A percentile compares a stretch with the other conserved stretches of the same genome.
phyloP scores from a whole-genome alignment of 2,113 vertebrate species.

The Rhinopithecus roxellana region DNA sequence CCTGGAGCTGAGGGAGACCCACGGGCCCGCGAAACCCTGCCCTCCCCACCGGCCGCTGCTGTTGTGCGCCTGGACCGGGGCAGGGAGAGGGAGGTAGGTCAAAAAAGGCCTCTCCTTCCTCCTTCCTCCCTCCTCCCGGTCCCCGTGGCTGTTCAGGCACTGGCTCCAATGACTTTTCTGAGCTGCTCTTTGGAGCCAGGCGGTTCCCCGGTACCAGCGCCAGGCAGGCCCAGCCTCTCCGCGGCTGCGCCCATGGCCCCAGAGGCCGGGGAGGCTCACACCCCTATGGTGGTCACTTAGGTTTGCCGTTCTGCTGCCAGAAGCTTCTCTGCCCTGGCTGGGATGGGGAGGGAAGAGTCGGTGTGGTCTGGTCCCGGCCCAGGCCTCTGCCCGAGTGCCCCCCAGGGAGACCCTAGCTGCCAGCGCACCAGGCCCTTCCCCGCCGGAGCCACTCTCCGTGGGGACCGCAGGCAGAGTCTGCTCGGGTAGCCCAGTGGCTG shows the following conservation, averaged over 20 bases:
- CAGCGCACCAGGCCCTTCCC: background rate
- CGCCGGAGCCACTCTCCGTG: no score
- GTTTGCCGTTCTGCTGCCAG: background rate
- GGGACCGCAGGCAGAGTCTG: background rate
- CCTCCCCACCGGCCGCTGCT: background rate
- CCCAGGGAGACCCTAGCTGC: background rate
- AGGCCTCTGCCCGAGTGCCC: accelerated
- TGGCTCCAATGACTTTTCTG: background rate
- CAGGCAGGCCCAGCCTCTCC: background rate
- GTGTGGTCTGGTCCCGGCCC: background rate
- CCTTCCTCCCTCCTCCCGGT: background rate
- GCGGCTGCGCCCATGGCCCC: background rate
- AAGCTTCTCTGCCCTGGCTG: background rate
- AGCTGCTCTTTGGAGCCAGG: background rate
- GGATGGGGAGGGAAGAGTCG: slow-evolving; percentile 48
- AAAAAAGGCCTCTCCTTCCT: background rate
- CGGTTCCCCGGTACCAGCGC: accelerated
- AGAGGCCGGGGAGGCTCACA: background rate
- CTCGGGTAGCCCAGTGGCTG: background rate
- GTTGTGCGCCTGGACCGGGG: background rate
- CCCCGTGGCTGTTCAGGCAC: background rate
- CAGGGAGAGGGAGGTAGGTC: no score
- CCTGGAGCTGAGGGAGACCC: background rate
- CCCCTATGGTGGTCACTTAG: background rate
- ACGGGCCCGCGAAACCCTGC: background rate